A percentile compares a stretch with the other conserved stretches of the same genome.
Evolutionary conservation across 2,113 vertebrate genomes (phyloP).

Genomic region (Barnardius zonarius): DNA sequence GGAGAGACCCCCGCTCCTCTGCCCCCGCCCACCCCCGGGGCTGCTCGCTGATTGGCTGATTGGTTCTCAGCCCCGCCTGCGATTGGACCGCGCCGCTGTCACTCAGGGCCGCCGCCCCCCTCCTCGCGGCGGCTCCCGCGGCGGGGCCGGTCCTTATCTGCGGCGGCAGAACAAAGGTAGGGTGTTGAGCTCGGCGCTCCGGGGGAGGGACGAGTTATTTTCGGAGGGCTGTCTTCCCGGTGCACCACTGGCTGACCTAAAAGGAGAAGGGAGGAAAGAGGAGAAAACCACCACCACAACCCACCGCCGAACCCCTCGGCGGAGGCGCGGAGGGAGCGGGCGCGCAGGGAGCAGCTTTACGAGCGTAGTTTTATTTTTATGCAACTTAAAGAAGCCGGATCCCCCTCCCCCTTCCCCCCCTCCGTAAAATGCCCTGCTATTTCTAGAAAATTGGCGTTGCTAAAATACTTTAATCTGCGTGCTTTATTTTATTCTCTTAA

Average conservation of each 20-base stretch:
- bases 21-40: no score
- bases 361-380: constrained; percentile 68
- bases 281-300: not conserved
- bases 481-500: constrained; percentile 29
- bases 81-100: no score
- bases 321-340: constrained; percentile 55
- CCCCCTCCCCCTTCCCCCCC: not conserved
- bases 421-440: not conserved
- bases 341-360: constrained; percentile 53
- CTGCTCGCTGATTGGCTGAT: no score
- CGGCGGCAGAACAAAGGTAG: constrained; percentile 87
- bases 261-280: constrained; percentile 14
- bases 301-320: not conserved
- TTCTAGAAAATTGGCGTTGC: constrained; percentile 7
- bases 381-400: constrained; percentile 64
- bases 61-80: no score
- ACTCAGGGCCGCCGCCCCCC: no score
- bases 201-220: constrained; percentile 79
- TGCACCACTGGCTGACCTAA: constrained; percentile 77
- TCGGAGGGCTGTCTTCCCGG: constrained; percentile 76
- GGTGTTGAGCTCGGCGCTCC: constrained; percentile 79
- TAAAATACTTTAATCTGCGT: constrained; percentile 26
- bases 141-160: constrained; percentile 81
- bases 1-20: no score
- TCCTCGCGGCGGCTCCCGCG: not conserved